Base-by-base conservation (phyloP, 2,797 vertebrate species). In the Dryobates pubescens region DNA sequence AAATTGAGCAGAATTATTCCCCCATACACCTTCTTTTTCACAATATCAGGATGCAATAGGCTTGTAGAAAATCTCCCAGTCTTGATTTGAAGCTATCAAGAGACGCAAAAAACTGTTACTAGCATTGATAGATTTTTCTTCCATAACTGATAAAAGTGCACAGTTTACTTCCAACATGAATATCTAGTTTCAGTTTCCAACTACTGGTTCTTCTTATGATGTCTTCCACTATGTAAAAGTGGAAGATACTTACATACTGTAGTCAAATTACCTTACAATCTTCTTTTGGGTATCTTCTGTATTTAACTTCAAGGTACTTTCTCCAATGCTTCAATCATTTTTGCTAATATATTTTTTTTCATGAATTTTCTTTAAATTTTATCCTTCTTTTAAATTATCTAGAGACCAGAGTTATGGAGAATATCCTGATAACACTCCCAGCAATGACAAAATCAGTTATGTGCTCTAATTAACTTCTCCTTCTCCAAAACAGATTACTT, bases 111-210 rank as follows among this genome's bases (percentile, higher is more conserved):
- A 67, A 4, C n/a, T 88, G 57, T 76, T 62, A 77, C 54, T 62
- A 77, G 4, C 32, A 63, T 14, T 63, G 51, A 75, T 58, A 89
- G 54, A 65, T 89, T 89, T 84, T 82, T 82, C 62, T 90, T 62
- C 51, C 62, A 43, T 90, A 94, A 90, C 30, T 77, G 75, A 77
- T 75, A 73, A 89, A 95, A 87, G 85, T 65, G 54, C 9, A 41
- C 19, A 62, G 51, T 17, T 89, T 89, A 72, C 90, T 93, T 93
- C 67, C 41, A 78, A 2, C 0, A 0, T 67, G 80, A 88, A 70
- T 64, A 67, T 56, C 79, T 76, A 70, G 30, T 81, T 92, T 88
- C 73, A 89, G 13, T 86, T 95, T 91, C 24, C 57, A 86, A 0
- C 47, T 76, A 30, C n/a, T 57, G 16, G 7, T 75, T 93, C 70